phyloP scores from a whole-genome alignment of 1,140 invertebrate genomes.

The Neuroterus valhalla region DNA sequence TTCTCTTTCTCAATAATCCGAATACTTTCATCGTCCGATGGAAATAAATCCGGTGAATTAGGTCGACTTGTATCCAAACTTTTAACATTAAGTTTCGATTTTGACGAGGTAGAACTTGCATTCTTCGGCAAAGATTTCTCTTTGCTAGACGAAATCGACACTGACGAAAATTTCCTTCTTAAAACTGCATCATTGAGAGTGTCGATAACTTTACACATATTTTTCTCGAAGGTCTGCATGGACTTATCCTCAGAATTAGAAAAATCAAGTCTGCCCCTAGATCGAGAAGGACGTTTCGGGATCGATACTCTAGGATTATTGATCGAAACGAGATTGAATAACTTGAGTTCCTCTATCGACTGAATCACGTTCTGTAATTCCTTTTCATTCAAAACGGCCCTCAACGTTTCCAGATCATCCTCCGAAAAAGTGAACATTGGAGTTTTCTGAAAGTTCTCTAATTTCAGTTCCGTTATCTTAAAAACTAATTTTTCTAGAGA shows the following conservation, averaged over 20 bases:
- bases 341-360: not conserved
- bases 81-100: not conserved
- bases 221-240: not conserved
- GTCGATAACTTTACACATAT: not conserved
- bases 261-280: not conserved
- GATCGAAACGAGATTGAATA: not conserved
- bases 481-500: slow-evolving; percentile 31
- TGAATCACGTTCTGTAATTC: not conserved
- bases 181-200: not conserved
- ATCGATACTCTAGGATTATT: not conserved
- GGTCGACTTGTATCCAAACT: not conserved
- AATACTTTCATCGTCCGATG: not conserved
- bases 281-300: not conserved
- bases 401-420: not conserved
- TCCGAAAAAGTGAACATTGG: not conserved
- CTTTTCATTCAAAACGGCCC: not conserved
- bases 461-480: slow-evolving; percentile 1
- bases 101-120: not conserved
- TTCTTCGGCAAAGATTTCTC: not conserved
- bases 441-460: not conserved
- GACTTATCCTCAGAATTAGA: not conserved
- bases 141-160: not conserved
- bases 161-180: not conserved
- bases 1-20: not conserved
- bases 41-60: slow-evolving; percentile 5